Conservation (phyloP, 2,888 invertebrate genomes). For the Epiblema foenella region DNA sequence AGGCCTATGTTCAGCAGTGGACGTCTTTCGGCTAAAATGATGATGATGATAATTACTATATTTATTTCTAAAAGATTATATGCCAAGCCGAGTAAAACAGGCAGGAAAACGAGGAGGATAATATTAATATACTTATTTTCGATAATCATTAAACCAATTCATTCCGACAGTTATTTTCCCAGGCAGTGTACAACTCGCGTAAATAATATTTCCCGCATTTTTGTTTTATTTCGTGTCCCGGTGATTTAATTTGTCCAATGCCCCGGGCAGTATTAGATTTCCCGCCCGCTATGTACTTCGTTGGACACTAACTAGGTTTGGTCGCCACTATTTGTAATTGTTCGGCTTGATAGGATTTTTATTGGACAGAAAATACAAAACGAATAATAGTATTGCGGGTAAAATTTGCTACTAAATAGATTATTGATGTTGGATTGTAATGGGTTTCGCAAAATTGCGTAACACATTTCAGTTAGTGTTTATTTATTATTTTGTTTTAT, state of each 20-base stretch:
- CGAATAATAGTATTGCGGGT: constrained; percentile 3
- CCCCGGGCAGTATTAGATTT: constrained; percentile 34
- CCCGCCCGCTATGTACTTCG: constrained; percentile 26
- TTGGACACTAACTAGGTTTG: constrained; percentile 40
- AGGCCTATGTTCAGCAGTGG: too few relatives aligned
- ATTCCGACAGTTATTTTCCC: neutral
- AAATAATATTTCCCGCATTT: constrained; percentile 38
- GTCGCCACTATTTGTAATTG: constrained; percentile 42
- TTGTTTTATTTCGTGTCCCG: constrained; percentile 38
- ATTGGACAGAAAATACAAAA: constrained; percentile 16
- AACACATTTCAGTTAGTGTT: too few relatives aligned
- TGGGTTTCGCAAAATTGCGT: too few relatives aligned
- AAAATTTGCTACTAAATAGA: neutral
- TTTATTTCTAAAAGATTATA: too few relatives aligned
- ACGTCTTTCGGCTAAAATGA: too few relatives aligned
- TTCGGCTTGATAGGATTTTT: constrained; percentile 36
- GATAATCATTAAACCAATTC: too few relatives aligned
- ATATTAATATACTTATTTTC: too few relatives aligned
- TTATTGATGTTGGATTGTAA: neutral
- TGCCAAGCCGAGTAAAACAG: too few relatives aligned
- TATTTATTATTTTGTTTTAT: too few relatives aligned
- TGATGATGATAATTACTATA: too few relatives aligned
- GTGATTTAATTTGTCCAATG: constrained; percentile 42
- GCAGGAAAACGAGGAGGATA: too few relatives aligned
- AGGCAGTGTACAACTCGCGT: constrained; percentile 16